Evolutionary conservation across 2,113 vertebrate genomes (phyloP).

Genomic region (Cariama cristata): DNA sequence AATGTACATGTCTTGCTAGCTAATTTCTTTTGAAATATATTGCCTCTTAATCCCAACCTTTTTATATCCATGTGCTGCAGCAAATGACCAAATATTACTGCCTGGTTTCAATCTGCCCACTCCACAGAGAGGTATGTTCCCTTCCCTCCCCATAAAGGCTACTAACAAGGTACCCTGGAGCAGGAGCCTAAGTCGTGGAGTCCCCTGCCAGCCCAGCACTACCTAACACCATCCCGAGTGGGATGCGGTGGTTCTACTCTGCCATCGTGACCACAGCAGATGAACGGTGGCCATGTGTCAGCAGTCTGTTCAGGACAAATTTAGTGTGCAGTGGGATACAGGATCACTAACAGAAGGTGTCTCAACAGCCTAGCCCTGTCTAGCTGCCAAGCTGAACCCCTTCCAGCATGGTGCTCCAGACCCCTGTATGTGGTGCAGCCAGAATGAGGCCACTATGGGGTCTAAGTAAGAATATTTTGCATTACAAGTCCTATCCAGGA

Average conservation of each 20-base stretch:
- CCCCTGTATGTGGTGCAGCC: neutral
- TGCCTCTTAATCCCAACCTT: slow-evolving; percentile 14
- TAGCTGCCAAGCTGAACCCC: neutral
- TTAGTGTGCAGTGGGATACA: neutral
- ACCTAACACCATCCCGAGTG: accelerated
- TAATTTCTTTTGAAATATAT: slow-evolving; percentile 27
- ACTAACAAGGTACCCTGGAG: neutral
- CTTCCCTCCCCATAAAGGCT: neutral
- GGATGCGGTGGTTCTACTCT: neutral
- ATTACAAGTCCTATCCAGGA: neutral
- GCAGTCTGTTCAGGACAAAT: neutral
- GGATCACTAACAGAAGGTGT: neutral
- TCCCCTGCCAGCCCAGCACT: neutral
- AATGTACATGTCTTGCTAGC: neutral
- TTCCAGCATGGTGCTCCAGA: neutral
- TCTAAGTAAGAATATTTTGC: neutral
- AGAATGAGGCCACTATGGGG: neutral
- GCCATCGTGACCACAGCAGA: neutral
- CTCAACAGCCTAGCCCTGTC: neutral
- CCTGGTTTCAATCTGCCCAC: neutral
- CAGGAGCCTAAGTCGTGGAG: neutral
- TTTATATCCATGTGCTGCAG: neutral
- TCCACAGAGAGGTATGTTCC: neutral
- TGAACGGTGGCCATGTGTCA: neutral
- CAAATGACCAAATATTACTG: neutral